Evolutionary conservation across 2,888 invertebrate species (phyloP).

Genomic region (Ectemnius lituratus): DNA sequence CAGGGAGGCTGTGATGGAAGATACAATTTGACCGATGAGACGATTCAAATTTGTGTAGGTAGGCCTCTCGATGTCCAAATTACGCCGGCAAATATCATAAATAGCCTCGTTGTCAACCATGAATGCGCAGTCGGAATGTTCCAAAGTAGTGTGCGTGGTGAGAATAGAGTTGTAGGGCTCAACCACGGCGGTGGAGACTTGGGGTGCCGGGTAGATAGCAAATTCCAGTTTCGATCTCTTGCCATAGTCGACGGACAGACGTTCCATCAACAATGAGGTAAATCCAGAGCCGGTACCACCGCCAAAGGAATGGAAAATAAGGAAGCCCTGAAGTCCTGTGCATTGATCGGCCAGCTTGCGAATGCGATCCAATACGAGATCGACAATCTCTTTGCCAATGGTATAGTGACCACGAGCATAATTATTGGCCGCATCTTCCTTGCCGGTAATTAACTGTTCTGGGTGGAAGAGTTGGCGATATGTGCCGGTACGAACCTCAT

Average conservation of each 20-base stretch:
- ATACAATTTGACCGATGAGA: conserved; percentile 96
- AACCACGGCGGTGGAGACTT: conserved; percentile 92
- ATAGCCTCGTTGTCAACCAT: conserved; percentile 96
- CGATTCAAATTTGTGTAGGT: conserved; percentile 99
- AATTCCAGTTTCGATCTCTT: conserved; percentile 95
- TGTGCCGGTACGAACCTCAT: conserved; percentile 95
- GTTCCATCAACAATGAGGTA: conserved; percentile 96
- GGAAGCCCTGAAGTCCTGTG: conserved; percentile 94
- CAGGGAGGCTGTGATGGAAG: conserved; percentile 94
- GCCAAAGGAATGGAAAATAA: conserved; percentile 97
- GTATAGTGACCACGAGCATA: conserved; percentile 99
- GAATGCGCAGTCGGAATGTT: conserved; percentile 94
- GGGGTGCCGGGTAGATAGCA: conserved; percentile 97
- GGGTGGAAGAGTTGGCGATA: conserved; percentile 98
- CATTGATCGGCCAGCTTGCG: conserved; percentile 94
- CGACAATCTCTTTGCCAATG: conserved; percentile 96
- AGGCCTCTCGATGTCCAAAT: conserved; percentile 96
- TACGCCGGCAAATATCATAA: conserved; percentile 95
- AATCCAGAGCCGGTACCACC: conserved; percentile 97
- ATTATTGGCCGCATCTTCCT: conserved; percentile 98
- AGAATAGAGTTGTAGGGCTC: conserved; percentile 98
- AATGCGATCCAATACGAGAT: conserved; percentile 92
- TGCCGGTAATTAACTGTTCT: conserved; percentile 97
- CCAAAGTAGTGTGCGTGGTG: conserved; percentile 96
- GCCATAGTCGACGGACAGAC: conserved; percentile 96